phyloP scores from a whole-genome alignment of 2,797 vertebrate genomes.

The Megalops cyprinoides region DNA sequence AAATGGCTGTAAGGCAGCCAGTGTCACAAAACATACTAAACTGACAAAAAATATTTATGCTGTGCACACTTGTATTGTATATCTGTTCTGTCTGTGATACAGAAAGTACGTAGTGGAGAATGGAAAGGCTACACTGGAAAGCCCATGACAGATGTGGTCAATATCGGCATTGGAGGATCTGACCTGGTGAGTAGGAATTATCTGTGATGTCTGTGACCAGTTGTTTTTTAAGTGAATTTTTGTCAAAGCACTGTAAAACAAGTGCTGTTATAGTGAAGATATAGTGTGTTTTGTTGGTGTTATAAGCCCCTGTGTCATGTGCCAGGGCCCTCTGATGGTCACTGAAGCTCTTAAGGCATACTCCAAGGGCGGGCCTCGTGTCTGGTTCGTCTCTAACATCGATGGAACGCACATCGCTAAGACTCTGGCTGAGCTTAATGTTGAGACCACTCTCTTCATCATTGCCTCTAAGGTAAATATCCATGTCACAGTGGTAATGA shows the following conservation, averaged over 20 bases:
- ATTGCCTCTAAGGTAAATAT: slow-evolving; percentile 91
- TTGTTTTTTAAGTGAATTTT: too few relatives aligned
- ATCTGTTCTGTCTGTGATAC: slow-evolving; percentile 12
- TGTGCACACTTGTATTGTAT: neutral
- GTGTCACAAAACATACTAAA: neutral
- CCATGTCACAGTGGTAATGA: neutral
- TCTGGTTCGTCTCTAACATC: slow-evolving; percentile 98
- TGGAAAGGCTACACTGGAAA: slow-evolving; percentile 96
- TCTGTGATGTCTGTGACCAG: neutral
- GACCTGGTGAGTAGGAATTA: slow-evolving; percentile 82
- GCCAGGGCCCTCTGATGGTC: slow-evolving; percentile 95
- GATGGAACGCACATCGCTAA: slow-evolving; percentile 95
- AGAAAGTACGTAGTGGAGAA: slow-evolving; percentile 90
- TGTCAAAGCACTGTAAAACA: too few relatives aligned
- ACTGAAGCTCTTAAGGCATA: slow-evolving; percentile 94
- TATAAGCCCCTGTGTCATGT: neutral
- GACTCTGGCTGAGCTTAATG: slow-evolving; percentile 86
- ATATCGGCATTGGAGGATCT: slow-evolving; percentile 96
- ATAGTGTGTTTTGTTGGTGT: neutral
- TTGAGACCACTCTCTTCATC: slow-evolving; percentile 91
- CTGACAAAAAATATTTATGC: neutral
- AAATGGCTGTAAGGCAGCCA: neutral
- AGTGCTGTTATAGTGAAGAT: too few relatives aligned
- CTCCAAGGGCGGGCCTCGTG: slow-evolving; percentile 86
- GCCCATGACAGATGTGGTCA: slow-evolving; percentile 93